phyloP scores from a whole-genome alignment of 2,113 vertebrate species.

The Dermatemys mawii region DNA sequence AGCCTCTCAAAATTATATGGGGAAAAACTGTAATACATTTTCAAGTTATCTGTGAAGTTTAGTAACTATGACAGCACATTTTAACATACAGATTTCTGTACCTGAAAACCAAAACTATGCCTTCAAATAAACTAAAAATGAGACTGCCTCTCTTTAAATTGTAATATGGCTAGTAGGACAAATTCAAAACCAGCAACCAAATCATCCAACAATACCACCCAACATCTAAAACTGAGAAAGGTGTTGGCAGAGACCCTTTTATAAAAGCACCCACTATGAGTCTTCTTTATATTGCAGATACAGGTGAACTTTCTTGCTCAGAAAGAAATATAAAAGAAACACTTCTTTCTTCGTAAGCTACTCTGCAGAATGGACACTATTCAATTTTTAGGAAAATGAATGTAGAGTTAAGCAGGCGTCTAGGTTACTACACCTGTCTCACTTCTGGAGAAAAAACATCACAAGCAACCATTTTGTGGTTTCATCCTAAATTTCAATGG shows the following conservation, averaged over 20 bases:
- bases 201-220: accelerated
- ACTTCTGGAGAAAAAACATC: background rate
- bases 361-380: background rate
- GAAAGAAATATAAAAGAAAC: background rate
- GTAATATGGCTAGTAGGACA: background rate
- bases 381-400: background rate
- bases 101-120: too few species aligned
- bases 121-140: background rate
- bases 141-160: background rate
- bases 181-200: background rate
- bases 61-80: background rate
- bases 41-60: background rate
- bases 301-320: background rate
- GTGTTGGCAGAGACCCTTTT: background rate
- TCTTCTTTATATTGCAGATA: background rate
- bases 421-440: background rate
- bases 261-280: background rate
- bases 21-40: background rate
- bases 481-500: background rate
- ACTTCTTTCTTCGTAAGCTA: background rate
- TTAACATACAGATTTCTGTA: background rate
- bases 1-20: background rate
- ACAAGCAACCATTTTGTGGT: background rate
- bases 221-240: background rate
- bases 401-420: background rate